Evolutionary conservation across 2,113 vertebrate species (phyloP).

Genomic region (Scytalopus superciliaris): DNA sequence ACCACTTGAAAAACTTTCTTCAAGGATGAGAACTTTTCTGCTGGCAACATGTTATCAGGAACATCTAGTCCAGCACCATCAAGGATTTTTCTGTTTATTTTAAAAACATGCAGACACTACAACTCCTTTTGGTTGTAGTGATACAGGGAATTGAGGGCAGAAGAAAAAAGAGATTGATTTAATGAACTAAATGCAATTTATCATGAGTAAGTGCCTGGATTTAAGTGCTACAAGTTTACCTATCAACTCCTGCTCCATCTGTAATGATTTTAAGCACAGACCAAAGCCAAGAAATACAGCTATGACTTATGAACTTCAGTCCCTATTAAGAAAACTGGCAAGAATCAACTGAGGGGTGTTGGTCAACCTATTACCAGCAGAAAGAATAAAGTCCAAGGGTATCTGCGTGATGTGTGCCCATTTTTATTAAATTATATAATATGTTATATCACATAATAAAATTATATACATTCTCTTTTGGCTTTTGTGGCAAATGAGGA

Average conservation of each 20-base stretch:
- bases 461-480: not conserved
- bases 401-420: not conserved
- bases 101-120: conserved; percentile 58
- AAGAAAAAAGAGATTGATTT: not conserved
- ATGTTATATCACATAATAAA: no score
- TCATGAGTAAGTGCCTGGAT: not conserved
- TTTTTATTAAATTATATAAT: not conserved
- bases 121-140: conserved; percentile 15
- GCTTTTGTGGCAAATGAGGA: not conserved
- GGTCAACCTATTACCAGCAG: not conserved
- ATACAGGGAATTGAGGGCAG: conserved; percentile 21
- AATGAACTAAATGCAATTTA: not conserved
- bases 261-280: not conserved
- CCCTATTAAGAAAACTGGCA: not conserved
- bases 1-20: conserved; percentile 66
- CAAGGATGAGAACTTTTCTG: conserved; percentile 66
- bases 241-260: not conserved
- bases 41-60: conserved; percentile 63
- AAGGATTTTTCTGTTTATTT: conserved; percentile 67
- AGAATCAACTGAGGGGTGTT: not conserved
- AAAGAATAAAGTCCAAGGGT: not conserved
- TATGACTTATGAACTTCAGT: not conserved
- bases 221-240: conserved; percentile 3
- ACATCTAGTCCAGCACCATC: conserved; percentile 59
- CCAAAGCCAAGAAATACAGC: not conserved